Conservation (phyloP, 2,113 vertebrate species). For the Mustelus asterias region DNA sequence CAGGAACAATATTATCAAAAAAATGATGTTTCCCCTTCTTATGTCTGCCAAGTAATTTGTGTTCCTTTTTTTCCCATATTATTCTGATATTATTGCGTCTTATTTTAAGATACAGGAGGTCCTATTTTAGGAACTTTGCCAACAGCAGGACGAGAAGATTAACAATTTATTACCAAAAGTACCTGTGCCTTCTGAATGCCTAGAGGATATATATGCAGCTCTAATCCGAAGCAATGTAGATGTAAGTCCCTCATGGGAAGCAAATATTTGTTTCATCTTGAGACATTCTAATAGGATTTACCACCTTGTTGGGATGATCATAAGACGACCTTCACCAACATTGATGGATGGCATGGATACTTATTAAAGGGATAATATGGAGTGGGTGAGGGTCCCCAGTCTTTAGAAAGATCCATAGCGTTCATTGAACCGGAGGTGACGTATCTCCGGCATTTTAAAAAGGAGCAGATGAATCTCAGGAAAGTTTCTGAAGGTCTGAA, state of each 20-base stretch:
- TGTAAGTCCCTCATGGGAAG: background rate
- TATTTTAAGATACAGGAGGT: background rate
- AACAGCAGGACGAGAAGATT: background rate
- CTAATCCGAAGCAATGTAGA: background rate
- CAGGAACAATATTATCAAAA: background rate
- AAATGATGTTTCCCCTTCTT: background rate
- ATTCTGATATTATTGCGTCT: constrained; percentile 1
- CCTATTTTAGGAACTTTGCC: background rate
- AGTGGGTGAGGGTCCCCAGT: background rate
- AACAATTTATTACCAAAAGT: background rate
- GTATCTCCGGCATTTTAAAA: background rate
- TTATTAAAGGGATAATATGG: background rate
- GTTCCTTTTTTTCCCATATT: background rate
- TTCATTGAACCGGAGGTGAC: background rate
- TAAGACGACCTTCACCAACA: background rate
- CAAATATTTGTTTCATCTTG: background rate
- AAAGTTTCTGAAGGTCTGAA: background rate
- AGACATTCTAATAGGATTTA: constrained; percentile 24
- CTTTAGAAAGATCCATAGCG: background rate
- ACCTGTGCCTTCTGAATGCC: background rate
- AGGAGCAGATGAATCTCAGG: background rate
- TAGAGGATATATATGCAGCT: background rate
- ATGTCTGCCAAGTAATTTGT: background rate
- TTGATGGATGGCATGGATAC: background rate
- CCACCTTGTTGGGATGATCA: background rate